Base-by-base conservation (phyloP, 2,888 invertebrate species). In the Lepidonotus clava region DNA sequence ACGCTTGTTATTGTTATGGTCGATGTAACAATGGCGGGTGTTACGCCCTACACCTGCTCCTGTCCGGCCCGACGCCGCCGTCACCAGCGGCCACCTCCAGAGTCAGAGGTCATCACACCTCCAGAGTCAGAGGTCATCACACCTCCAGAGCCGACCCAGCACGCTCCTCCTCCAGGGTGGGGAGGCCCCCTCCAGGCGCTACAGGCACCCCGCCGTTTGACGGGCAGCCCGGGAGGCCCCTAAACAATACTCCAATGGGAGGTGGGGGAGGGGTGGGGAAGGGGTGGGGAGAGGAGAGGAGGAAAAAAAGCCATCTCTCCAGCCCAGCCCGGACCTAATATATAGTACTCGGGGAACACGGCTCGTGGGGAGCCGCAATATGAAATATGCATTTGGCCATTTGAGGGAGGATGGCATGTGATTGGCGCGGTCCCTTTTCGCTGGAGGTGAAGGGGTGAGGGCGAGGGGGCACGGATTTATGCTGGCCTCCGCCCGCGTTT, bases 361-460 rank as follows among this genome's bases (percentile, higher is more conserved):
- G 36, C 11, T 11, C 38, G 71, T 18, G 14, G 36, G 34, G 34
- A 4, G 34, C 28, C 14, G 61, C 61, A 61, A 61, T 38, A 71
- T 71, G 71, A 71, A 71, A 71, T 71, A 71, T 71, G 71, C 71
- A 71, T 71, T 71, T 36, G 71, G n/a, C 71, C 71, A 71, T 71
- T 71, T 71, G 34, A 61, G 71, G 71, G 36, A 34, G 36, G 38
- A 71, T 71, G 71, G 71, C 71, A 71, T 36, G 71, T 71, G 71
- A 71, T 71, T 71, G 71, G n/a, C 18, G 36, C 21, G 71, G 36
- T 71, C 38, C 38, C 71, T 24, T 71, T 38, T 21, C 71, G 36
- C 71, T 21, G 71, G 71, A 71, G 71, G 71, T 71, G 71, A 71
- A 34, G 21, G 38, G 71, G 71, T n/a, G n/a, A 38, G 14, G 71